Percentiles rank a stretch among this genome's conserved stretches.
Conservation (phyloP, 2,888 invertebrate species). For the Spilarctia lutea region DNA sequence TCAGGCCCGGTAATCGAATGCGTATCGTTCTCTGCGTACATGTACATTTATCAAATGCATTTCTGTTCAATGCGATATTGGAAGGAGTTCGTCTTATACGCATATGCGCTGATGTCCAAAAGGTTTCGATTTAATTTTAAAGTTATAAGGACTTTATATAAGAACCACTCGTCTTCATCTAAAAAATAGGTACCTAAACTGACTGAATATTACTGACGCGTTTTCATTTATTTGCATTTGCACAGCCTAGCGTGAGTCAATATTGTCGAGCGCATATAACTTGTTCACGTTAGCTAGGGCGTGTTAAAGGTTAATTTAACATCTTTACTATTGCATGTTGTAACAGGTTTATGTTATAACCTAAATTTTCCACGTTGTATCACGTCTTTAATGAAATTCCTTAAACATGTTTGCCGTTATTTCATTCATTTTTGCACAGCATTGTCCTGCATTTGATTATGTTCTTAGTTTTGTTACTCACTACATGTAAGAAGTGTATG, state of each 20-base stretch:
- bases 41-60: too few relatives aligned
- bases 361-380: too few relatives aligned
- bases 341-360: background rate
- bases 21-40: too few relatives aligned
- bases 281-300: background rate
- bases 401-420: background rate
- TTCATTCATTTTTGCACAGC: background rate
- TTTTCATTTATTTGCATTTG: background rate
- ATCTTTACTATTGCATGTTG: background rate
- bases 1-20: too few relatives aligned
- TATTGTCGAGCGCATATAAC: background rate
- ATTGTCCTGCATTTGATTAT: too few relatives aligned
- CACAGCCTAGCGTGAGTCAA: background rate
- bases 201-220: background rate
- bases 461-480: too few relatives aligned
- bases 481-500: background rate
- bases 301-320: background rate
- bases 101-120: too few relatives aligned
- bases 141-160: too few relatives aligned
- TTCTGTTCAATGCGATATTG: too few relatives aligned
- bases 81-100: too few relatives aligned
- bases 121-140: too few relatives aligned
- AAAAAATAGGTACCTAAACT: background rate
- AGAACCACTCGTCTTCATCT: too few relatives aligned
- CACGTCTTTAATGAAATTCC: background rate